Percentiles rank a stretch among this genome's conserved stretches.
These are phyloP conservation scores for Belonocnema kinseyi DNA, from an alignment of 1,140 invertebrate genomes.

Conservation along the genomic window DNA sequence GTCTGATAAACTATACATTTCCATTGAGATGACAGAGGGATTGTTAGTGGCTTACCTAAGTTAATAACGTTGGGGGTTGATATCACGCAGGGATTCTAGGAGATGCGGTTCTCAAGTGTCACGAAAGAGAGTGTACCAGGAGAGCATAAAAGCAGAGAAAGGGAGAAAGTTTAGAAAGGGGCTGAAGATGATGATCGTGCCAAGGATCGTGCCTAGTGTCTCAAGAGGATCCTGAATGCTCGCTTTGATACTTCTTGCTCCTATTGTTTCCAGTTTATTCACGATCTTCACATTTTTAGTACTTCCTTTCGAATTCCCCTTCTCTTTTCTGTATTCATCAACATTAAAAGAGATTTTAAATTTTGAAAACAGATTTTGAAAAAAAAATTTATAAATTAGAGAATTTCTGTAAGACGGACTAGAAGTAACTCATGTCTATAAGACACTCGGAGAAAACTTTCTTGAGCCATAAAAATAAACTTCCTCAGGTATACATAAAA, in stretches of 20 bases:
- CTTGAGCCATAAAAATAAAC: too few relatives aligned
- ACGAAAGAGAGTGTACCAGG: constrained; percentile 11
- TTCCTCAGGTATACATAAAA: too few relatives aligned
- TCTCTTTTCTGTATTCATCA: neutral
- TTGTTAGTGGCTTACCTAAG: constrained; percentile 19
- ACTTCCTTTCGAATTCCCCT: neutral
- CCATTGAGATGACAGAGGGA: constrained; percentile 19
- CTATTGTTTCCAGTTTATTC: constrained; percentile 18
- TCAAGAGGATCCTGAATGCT: constrained; percentile 52
- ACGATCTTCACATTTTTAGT: neutral
- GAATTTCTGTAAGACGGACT: too few relatives aligned
- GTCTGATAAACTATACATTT: constrained; percentile 23
- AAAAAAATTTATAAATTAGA: too few relatives aligned
- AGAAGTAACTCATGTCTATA: too few relatives aligned
- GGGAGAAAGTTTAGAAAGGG: constrained; percentile 34
- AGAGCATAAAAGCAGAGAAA: neutral
- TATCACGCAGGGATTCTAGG: constrained; percentile 18
- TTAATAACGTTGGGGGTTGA: constrained; percentile 18
- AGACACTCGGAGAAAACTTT: too few relatives aligned
- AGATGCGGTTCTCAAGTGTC: constrained; percentile 6
- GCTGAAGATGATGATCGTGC: constrained; percentile 53
- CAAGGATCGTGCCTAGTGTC: constrained; percentile 52
- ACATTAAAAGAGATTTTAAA: too few relatives aligned
- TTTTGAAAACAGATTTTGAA: too few relatives aligned
- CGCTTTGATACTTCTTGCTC: constrained; percentile 22